Percentiles rank a stretch among this genome's conserved stretches.
Evolutionary conservation across 2,797 vertebrate species (phyloP).

Genomic region (Kryptopterus vitreolus): DNA sequence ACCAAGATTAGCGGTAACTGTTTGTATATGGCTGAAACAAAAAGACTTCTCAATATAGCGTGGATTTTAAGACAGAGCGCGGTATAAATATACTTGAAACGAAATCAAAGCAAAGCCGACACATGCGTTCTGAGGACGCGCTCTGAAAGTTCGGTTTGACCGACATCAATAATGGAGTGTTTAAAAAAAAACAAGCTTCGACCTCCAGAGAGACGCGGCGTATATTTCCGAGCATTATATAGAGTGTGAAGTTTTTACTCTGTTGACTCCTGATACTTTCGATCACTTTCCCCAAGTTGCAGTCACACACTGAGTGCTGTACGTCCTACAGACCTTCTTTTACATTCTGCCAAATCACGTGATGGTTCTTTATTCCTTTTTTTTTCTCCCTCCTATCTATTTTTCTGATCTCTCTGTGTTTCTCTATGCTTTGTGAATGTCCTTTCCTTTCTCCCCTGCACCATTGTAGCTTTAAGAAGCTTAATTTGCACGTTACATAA

Average conservation of each 20-base stretch:
- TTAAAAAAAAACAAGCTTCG: not conserved
- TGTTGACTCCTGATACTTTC: not conserved
- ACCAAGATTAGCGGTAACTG: too few relatives aligned
- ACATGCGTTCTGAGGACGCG: not conserved
- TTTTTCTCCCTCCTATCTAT: not conserved
- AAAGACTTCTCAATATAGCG: too few relatives aligned
- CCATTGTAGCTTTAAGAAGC: conserved; percentile 9
- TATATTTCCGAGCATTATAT: not conserved
- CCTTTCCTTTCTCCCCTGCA: not conserved
- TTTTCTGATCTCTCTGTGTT: not conserved
- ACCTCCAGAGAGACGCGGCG: not conserved
- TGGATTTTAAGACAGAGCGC: too few relatives aligned
- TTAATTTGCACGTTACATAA: conserved; percentile 2
- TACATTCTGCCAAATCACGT: not conserved
- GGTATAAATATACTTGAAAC: too few relatives aligned
- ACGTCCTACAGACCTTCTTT: not conserved
- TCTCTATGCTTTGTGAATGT: not conserved
- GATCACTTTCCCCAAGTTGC: not conserved
- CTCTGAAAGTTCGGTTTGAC: not conserved
- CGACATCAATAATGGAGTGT: not conserved
- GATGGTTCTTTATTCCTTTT: not conserved
- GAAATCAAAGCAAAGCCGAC: not conserved
- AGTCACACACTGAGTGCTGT: not conserved
- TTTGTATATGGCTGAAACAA: too few relatives aligned
- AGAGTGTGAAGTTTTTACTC: not conserved